These are phyloP conservation scores for Pteropus alecto DNA, from an alignment of 2,113 vertebrate species.

Conservation along the genomic window DNA sequence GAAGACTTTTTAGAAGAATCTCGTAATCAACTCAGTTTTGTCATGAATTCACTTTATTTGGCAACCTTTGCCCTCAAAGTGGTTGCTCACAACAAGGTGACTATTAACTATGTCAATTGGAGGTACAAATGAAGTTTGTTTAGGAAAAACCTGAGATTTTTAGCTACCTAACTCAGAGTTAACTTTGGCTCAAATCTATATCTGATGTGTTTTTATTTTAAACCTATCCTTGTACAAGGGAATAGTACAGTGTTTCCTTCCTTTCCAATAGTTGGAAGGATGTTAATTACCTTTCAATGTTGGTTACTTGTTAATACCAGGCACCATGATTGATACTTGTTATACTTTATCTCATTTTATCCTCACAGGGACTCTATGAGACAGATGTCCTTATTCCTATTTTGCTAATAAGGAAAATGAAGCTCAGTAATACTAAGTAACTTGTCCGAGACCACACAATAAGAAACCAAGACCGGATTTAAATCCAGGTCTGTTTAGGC, in stretches of 20 bases:
- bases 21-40: slow-evolving; percentile 98
- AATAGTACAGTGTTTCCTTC: neutral
- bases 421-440: slow-evolving; percentile 55
- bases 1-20: slow-evolving; percentile 99
- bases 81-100: slow-evolving; percentile 97
- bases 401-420: slow-evolving; percentile 60
- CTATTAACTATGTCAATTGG: neutral
- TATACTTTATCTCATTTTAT: slow-evolving; percentile 51
- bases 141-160: neutral
- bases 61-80: slow-evolving; percentile 98
- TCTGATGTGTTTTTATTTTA: slow-evolving; percentile 48
- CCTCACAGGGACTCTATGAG: slow-evolving; percentile 41
- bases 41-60: slow-evolving; percentile 98
- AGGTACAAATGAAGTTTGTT: slow-evolving; percentile 19
- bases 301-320: neutral
- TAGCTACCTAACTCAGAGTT: neutral
- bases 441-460: slow-evolving; percentile 28
- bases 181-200: neutral
- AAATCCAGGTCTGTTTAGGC: slow-evolving; percentile 42
- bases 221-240: neutral
- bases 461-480: slow-evolving; percentile 51
- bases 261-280: neutral
- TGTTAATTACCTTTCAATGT: neutral
- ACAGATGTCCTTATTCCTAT: slow-evolving; percentile 37
- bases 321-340: neutral